A percentile compares a stretch with the other conserved stretches of the same genome.
These are phyloP conservation scores for Ivindomyrus marchei DNA, from an alignment of 2,113 vertebrate species.

Conservation along the genomic window DNA sequence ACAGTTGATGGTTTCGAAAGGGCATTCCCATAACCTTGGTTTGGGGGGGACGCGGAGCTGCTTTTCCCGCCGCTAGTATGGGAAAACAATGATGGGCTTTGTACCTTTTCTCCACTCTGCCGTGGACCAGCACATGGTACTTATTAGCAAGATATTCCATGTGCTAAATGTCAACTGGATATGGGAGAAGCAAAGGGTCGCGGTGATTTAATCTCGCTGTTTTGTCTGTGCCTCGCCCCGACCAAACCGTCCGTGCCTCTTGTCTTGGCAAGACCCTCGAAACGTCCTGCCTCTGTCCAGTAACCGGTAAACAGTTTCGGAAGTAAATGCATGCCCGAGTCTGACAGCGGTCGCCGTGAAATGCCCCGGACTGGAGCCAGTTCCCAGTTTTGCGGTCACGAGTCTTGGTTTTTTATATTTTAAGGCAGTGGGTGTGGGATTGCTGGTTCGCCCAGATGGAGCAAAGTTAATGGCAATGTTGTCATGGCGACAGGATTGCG, in stretches of 20 bases:
- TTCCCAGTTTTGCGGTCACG: neutral
- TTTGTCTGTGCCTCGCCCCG: neutral
- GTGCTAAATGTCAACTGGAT: slow-evolving; percentile 21
- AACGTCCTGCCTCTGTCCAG: neutral
- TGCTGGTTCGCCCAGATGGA: neutral
- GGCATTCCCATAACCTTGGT: slow-evolving; percentile 12
- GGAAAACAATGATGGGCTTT: slow-evolving; percentile 42
- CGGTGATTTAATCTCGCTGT: slow-evolving; percentile 19
- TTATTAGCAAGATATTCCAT: slow-evolving; percentile 31
- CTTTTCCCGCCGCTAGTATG: slow-evolving; percentile 27
- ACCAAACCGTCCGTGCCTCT: neutral
- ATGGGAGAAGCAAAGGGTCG: neutral
- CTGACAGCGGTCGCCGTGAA: neutral
- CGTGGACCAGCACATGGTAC: slow-evolving; percentile 19
- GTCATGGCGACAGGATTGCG: neutral
- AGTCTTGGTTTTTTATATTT: neutral
- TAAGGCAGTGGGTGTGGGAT: neutral
- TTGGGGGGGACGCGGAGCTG: slow-evolving; percentile 18
- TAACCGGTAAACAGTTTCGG: slow-evolving; percentile 2
- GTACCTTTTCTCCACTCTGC: slow-evolving; percentile 29
- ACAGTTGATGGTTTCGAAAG: slow-evolving; percentile 30
- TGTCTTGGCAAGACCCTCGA: neutral
- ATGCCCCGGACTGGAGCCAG: neutral
- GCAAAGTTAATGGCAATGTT: neutral
- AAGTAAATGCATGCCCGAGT: neutral